phyloP scores from a whole-genome alignment of 2,888 invertebrate genomes.

The Melieria picta region DNA sequence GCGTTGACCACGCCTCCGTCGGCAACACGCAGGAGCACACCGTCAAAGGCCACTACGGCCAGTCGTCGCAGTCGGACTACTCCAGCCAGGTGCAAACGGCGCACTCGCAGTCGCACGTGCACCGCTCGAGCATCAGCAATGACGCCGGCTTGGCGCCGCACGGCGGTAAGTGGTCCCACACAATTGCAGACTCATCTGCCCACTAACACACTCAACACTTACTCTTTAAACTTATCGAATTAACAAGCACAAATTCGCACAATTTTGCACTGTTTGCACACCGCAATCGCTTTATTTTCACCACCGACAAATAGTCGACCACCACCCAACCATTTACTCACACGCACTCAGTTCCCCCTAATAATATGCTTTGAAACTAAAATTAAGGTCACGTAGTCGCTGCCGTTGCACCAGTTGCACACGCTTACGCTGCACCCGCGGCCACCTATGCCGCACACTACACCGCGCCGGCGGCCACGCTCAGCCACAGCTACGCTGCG shows the following conservation, averaged over 20 bases:
- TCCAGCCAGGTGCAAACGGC: constrained; percentile 65
- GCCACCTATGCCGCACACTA: constrained; percentile 43
- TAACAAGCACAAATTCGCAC: not conserved
- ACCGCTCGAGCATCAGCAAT: constrained; percentile 64
- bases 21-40: constrained; percentile 65
- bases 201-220: constrained; percentile 4
- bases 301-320: not conserved
- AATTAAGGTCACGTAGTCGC: constrained; percentile 52
- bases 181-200: not conserved
- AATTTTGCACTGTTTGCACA: not conserved
- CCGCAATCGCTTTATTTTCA: not conserved
- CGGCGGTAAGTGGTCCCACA: constrained; percentile 17
- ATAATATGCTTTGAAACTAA: constrained; percentile 38
- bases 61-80: constrained; percentile 65
- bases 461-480: constrained; percentile 36
- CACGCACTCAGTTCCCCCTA: constrained; percentile 23
- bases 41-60: constrained; percentile 65
- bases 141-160: constrained; percentile 58
- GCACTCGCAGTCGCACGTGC: constrained; percentile 65
- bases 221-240: constrained; percentile 14
- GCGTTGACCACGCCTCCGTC: constrained; percentile 64
- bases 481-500: constrained; percentile 44
- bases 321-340: constrained; percentile 8
- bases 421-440: constrained; percentile 48
- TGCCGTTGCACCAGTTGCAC: constrained; percentile 51